Conservation (phyloP, 2,113 vertebrate species). For the Poeciliopsis turrubarensis region DNA sequence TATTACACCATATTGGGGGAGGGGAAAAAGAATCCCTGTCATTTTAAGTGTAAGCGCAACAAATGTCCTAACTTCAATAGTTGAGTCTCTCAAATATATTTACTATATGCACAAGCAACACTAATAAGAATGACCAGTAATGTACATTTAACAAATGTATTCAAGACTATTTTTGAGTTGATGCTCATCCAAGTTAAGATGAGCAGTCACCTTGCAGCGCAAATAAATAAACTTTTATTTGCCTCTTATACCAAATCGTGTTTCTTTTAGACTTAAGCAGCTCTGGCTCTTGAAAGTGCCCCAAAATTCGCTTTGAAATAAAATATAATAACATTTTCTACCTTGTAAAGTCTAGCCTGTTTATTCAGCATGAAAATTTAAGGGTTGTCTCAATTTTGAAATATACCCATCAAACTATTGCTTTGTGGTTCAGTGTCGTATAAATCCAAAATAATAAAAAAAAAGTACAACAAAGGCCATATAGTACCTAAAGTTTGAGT, state of each 20-base stretch:
- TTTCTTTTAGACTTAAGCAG: neutral
- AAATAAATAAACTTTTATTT: too few relatives aligned
- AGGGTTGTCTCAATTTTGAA: neutral
- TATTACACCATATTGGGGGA: slow-evolving; percentile 47
- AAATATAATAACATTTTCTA: neutral
- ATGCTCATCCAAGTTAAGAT: too few relatives aligned
- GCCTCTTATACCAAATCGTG: too few relatives aligned
- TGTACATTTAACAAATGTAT: neutral
- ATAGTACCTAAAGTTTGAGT: neutral
- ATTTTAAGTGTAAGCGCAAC: neutral
- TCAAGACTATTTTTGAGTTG: too few relatives aligned
- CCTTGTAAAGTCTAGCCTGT: neutral
- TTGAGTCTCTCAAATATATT: neutral
- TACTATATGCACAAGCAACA: neutral
- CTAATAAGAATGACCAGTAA: neutral
- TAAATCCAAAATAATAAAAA: neutral
- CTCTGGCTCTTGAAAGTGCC: neutral
- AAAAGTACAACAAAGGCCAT: neutral
- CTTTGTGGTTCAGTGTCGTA: too few relatives aligned
- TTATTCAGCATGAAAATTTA: neutral
- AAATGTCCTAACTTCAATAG: neutral
- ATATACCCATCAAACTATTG: neutral
- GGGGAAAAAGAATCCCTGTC: neutral
- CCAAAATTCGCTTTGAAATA: neutral
- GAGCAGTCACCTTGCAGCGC: too few relatives aligned